Evolutionary conservation across 2,888 invertebrate species (phyloP), one percentile per base, ranked within the genome.

Genomic region (Drosophila paucipuncta): DNA sequence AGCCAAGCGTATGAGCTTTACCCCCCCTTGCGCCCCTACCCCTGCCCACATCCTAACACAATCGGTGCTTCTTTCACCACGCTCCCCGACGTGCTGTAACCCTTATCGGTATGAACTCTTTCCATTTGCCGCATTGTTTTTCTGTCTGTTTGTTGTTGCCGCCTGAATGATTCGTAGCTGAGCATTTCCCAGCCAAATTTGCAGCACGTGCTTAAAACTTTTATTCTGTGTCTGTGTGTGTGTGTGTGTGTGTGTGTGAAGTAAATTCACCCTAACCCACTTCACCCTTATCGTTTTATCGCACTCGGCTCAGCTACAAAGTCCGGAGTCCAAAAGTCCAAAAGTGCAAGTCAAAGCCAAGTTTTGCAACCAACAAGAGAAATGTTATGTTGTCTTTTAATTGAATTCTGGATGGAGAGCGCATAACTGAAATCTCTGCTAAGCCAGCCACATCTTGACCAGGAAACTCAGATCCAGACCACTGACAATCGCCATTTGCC

Each of bases 401-500:
- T 89, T 89, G 88, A 89, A 89, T 89, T 89, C 83, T 71, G 78
- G 76, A 78, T 73, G 76, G 76, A 78, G 72, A 78, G 79, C 86
- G 87, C 91, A 86, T 85, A 87, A 90, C 89, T 89, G 91, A 90
- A 88, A 88, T 80, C 81, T 79, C 88, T 83, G 80, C 85, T 83
- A 89, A 89, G 82, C 85, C 83, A 76, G 78, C 85, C 76, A 80
- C 85, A 83, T 90, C 91, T 90, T 78, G 78, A 71, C 80, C 82
- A 74, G 66, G 66, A 22, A 76, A 66, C 55, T 61, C 68, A 71
- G 66, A 68, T 70, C 35, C 78, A 69, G 58, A 47, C 64, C 64
- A 39, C 66, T 77, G 57, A 75, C 69, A 69, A 52, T 49, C 49
- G 68, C 52, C 68, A 72, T 65, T 76, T 68, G 76, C 75, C 73